These are phyloP conservation scores for Pyrocoelia pectoralis DNA, from an alignment of 2,888 invertebrate species.

Conservation along the genomic window DNA sequence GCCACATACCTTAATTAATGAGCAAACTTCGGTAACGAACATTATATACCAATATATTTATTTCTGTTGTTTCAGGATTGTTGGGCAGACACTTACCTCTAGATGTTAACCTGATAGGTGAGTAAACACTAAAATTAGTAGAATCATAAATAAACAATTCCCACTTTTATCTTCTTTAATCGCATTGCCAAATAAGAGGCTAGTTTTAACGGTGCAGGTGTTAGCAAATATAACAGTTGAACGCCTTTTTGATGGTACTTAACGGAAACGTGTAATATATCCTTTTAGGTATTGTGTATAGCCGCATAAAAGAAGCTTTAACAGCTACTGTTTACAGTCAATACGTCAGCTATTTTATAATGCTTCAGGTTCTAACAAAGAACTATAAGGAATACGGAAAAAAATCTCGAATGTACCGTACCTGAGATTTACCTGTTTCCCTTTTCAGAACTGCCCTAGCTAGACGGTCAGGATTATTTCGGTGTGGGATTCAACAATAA, in stretches of 20 bases:
- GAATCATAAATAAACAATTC: background rate
- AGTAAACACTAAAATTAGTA: background rate
- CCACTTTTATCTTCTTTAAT: background rate
- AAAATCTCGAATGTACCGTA: slow-evolving; percentile 32
- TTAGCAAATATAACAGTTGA: slow-evolving; percentile 12
- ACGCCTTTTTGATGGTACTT: slow-evolving; percentile 21
- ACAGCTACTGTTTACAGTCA: slow-evolving; percentile 33
- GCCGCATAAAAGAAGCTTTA: slow-evolving; percentile 22
- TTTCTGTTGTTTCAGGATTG: background rate
- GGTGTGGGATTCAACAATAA: slow-evolving; percentile 31
- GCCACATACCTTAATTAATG: background rate
- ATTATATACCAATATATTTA: background rate
- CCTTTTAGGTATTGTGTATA: slow-evolving; percentile 21
- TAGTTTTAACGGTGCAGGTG: background rate
- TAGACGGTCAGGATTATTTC: slow-evolving; percentile 34
- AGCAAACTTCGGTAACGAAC: background rate
- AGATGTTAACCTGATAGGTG: background rate
- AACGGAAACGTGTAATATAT: slow-evolving; percentile 22
- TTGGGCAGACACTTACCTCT: background rate
- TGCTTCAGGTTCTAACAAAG: slow-evolving; percentile 21
- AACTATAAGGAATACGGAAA: slow-evolving; percentile 12
- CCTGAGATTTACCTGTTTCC: slow-evolving; percentile 36
- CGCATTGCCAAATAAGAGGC: background rate
- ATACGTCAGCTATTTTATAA: slow-evolving; percentile 25
- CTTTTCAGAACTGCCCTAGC: slow-evolving; percentile 25